Evolutionary conservation across 2,797 vertebrate genomes (phyloP).

Genomic region (Coregonus sp.): DNA sequence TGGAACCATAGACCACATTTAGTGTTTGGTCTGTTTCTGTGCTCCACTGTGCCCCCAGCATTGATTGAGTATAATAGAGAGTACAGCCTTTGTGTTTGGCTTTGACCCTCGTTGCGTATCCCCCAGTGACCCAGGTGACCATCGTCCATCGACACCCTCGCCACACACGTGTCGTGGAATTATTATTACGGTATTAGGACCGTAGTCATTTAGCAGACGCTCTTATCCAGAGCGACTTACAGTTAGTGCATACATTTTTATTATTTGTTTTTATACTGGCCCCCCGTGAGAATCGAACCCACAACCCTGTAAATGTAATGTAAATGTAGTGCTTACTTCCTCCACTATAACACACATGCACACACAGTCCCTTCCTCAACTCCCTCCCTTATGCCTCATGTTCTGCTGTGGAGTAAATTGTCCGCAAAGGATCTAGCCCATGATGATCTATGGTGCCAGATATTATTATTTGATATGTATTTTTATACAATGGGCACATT

Average conservation of each 20-base stretch:
- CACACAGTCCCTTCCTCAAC: constrained; percentile 6
- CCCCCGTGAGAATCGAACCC: too few species aligned
- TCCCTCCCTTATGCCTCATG: constrained; percentile 30
- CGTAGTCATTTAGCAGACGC: not conserved
- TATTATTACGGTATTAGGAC: constrained; percentile 14
- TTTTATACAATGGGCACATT: constrained; percentile 59
- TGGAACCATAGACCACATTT: constrained; percentile 38
- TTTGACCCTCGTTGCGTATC: constrained; percentile 44
- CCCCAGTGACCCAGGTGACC: constrained; percentile 48
- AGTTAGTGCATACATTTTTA: too few species aligned
- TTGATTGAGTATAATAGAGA: constrained; percentile 42
- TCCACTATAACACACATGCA: constrained; percentile 8
- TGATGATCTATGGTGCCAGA: constrained; percentile 62
- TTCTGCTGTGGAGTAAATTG: constrained; percentile 55
- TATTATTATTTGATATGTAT: constrained; percentile 61
- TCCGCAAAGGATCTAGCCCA: constrained; percentile 61
- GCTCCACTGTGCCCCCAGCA: constrained; percentile 28
- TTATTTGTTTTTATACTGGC: too few species aligned
- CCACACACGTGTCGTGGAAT: constrained; percentile 42
- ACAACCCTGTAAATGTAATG: too few species aligned
- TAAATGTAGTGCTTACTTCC: too few species aligned
- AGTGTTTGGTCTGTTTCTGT: constrained; percentile 35
- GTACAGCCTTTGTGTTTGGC: constrained; percentile 45
- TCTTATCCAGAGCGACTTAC: too few species aligned
- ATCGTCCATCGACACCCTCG: constrained; percentile 32